Evolutionary conservation across 2,888 invertebrate species (phyloP).

Genomic region (Palloptera scutellata): DNA sequence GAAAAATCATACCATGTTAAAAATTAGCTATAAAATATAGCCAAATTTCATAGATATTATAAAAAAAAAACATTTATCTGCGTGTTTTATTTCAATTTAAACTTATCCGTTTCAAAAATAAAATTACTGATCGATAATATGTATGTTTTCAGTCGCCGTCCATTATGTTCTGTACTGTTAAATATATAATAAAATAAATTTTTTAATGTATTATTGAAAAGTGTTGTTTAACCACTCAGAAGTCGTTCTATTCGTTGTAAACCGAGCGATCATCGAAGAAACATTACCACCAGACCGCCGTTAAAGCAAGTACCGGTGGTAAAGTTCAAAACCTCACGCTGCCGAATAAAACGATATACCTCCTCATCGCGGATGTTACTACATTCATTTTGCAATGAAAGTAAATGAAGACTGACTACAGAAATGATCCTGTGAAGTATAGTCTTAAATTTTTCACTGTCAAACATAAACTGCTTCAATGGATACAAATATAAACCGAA

Average conservation of each 20-base stretch:
- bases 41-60: too few species aligned
- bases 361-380: conserved; percentile 69
- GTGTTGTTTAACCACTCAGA: conserved; percentile 41
- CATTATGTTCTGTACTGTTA: too few species aligned
- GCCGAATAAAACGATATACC: conserved; percentile 65
- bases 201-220: conserved; percentile 40
- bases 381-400: conserved; percentile 66
- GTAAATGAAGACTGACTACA: conserved; percentile 71
- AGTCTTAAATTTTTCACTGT: conserved; percentile 54
- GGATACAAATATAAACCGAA: conserved; percentile 28
- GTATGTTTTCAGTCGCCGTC: too few species aligned
- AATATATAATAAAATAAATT: too few species aligned
- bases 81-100: too few species aligned
- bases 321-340: conserved; percentile 65
- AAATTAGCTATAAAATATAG: too few species aligned
- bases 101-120: too few species aligned
- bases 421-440: conserved; percentile 74
- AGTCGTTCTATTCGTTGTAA: conserved; percentile 45
- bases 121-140: too few species aligned
- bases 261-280: conserved; percentile 50
- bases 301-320: conserved; percentile 30
- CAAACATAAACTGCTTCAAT: conserved; percentile 10
- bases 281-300: conserved; percentile 26
- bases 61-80: too few species aligned
- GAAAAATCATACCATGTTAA: too few species aligned